Conservation (phyloP, 2,113 vertebrate species). For the Odocoileus hemionus region DNA sequence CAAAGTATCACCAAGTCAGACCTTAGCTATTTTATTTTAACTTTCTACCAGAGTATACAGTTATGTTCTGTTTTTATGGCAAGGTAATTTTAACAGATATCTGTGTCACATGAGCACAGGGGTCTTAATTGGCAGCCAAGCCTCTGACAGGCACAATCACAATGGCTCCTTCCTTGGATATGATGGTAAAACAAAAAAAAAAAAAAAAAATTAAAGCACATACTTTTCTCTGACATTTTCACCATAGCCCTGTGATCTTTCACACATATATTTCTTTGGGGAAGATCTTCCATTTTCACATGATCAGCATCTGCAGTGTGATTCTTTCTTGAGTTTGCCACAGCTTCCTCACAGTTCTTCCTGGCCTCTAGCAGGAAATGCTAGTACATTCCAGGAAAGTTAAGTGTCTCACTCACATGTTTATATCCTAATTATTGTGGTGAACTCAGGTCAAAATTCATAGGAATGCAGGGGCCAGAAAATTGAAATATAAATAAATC, state of each 20-base stretch:
- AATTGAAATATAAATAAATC: slow-evolving; percentile 52
- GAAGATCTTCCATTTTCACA: background rate
- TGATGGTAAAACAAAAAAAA: background rate
- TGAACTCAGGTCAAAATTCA: background rate
- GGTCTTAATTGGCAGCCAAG: background rate
- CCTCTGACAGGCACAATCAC: background rate
- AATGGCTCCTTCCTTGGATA: background rate
- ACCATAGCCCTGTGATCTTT: background rate
- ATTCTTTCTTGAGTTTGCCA: background rate
- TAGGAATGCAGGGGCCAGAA: background rate
- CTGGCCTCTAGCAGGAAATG: slow-evolving; percentile 18
- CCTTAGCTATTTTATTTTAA: background rate
- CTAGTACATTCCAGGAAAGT: background rate
- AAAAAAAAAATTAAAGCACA: background rate
- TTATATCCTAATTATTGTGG: slow-evolving; percentile 34
- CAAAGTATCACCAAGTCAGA: background rate
- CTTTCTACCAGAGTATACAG: background rate
- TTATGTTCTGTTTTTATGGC: background rate
- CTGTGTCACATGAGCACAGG: background rate
- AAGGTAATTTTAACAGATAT: background rate
- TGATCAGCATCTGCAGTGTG: accelerated
- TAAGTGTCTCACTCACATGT: slow-evolving; percentile 52
- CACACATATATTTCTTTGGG: background rate
- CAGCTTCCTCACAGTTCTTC: background rate
- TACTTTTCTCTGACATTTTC: background rate